Conservation (phyloP, 1,140 invertebrate species). For the Ips typographus region DNA sequence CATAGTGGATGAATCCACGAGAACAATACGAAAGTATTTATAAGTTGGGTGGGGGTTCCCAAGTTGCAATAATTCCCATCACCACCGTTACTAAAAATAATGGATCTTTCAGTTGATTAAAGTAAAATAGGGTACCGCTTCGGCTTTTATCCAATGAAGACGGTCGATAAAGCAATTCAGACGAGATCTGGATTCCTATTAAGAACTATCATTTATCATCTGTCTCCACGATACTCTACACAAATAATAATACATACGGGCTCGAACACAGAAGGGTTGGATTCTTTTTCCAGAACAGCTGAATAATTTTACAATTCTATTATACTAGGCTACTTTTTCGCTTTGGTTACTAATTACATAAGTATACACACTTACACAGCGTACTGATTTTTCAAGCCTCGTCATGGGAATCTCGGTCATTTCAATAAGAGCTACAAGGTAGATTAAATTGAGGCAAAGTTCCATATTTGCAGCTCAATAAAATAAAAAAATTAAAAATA, state of each 20-base stretch:
- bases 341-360: too few species aligned
- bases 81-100: constrained; percentile 36
- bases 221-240: constrained; percentile 44
- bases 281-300: constrained; percentile 29
- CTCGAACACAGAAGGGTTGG: constrained; percentile 29
- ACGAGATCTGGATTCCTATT: constrained; percentile 46
- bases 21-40: constrained; percentile 20
- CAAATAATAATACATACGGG: constrained; percentile 39
- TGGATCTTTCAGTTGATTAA: constrained; percentile 42
- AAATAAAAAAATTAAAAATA: too few species aligned
- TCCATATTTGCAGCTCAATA: too few species aligned
- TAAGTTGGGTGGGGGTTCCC: constrained; percentile 19
- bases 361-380: too few species aligned
- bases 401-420: too few species aligned
- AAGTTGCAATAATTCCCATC: constrained; percentile 31
- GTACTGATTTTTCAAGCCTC: too few species aligned
- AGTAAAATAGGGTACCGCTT: constrained; percentile 41
- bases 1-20: not conserved
- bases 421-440: too few species aligned
- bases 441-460: too few species aligned
- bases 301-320: constrained; percentile 34
- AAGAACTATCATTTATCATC: constrained; percentile 49
- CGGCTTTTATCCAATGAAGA: constrained; percentile 43
- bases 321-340: not conserved
- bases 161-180: constrained; percentile 43